Conservation (phyloP, 2,888 invertebrate genomes). For the Melipona beecheii region DNA sequence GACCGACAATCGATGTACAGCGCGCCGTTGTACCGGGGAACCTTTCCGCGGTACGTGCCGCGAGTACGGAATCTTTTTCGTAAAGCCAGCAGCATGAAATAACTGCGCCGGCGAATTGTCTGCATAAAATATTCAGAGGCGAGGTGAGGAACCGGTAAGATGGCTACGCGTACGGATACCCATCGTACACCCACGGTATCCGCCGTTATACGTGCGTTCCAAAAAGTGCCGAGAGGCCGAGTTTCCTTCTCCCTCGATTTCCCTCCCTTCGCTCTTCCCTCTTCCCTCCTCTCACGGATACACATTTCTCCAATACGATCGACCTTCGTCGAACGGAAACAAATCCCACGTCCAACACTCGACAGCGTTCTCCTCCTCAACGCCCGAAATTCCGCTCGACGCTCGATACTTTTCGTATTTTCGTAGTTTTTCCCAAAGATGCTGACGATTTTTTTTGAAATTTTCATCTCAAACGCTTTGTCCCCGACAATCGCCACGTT, state of each 20-base stretch:
- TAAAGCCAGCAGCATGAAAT: constrained; percentile 78
- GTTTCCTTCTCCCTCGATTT: constrained; percentile 61
- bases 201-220: constrained; percentile 77
- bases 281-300: constrained; percentile 28
- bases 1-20: constrained; percentile 75
- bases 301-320: constrained; percentile 30
- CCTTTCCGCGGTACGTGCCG: constrained; percentile 76
- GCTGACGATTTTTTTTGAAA: too few relatives aligned
- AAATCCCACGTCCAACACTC: constrained; percentile 41
- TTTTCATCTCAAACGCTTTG: too few relatives aligned
- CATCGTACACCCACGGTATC: constrained; percentile 68
- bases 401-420: too few relatives aligned
- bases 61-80: constrained; percentile 77
- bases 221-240: constrained; percentile 68
- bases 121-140: constrained; percentile 82
- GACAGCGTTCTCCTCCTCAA: constrained; percentile 2
- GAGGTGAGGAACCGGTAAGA: constrained; percentile 71
- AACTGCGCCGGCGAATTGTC: constrained; percentile 82
- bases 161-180: constrained; percentile 70
- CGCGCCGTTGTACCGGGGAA: constrained; percentile 48
- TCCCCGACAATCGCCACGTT: too few relatives aligned
- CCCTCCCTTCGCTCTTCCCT: constrained; percentile 32
- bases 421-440: too few relatives aligned
- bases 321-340: constrained; percentile 28
- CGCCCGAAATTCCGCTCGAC: too few relatives aligned